These are phyloP conservation scores for Tricholaema leucomelas DNA, from an alignment of 2,113 vertebrate genomes.

Conservation along the genomic window DNA sequence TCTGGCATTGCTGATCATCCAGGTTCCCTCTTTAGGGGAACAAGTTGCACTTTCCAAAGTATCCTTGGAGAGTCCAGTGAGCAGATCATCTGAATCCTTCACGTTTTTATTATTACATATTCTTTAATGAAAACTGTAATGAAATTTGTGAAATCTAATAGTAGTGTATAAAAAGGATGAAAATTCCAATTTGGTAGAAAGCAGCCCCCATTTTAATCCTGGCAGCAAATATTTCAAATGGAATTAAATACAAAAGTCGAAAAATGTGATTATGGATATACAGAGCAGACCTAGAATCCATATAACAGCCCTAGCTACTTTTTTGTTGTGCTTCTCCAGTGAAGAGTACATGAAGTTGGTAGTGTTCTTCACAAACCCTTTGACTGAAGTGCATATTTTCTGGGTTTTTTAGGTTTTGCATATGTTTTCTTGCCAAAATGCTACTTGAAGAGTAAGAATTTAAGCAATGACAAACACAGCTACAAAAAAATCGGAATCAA, in stretches of 20 bases:
- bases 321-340: background rate
- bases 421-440: background rate
- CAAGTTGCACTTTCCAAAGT: background rate
- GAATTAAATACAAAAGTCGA: background rate
- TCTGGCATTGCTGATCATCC: background rate
- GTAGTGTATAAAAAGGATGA: background rate
- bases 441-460: background rate
- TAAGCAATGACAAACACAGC: background rate
- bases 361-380: background rate
- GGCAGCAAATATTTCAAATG: slow-evolving; percentile 1
- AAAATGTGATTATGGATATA: background rate
- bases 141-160: slow-evolving; percentile 11
- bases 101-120: background rate
- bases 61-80: background rate
- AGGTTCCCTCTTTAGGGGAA: background rate
- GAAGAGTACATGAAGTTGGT: background rate
- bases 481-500: background rate
- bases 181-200: background rate
- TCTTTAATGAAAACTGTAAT: slow-evolving; percentile 25
- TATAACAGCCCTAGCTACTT: background rate
- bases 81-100: background rate
- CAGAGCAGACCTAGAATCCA: background rate
- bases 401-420: background rate
- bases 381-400: background rate
- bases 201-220: background rate